Conservation (phyloP, 2,113 vertebrate species). For the Scophthalmus maximus region DNA sequence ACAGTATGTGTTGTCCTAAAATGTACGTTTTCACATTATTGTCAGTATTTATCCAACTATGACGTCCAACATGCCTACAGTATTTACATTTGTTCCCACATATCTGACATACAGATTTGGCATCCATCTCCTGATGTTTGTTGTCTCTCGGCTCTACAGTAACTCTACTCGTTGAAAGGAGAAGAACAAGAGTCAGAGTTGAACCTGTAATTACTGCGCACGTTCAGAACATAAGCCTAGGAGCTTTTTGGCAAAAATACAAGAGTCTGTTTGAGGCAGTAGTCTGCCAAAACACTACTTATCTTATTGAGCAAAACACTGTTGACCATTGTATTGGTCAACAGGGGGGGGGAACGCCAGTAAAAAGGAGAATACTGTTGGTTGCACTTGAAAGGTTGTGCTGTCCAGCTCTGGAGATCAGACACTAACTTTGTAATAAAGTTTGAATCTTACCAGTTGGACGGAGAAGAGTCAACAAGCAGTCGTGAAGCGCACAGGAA, state of each 20-base stretch:
- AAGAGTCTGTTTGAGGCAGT: not conserved
- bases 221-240: slow-evolving; percentile 5
- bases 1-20: not conserved
- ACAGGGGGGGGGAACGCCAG: not conserved
- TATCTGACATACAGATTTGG: not conserved
- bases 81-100: slow-evolving; percentile 1
- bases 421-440: not conserved
- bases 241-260: slow-evolving; percentile 17
- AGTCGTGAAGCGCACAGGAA: slow-evolving; percentile 61
- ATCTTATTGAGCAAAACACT: slow-evolving; percentile 1
- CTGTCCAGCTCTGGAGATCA: slow-evolving; percentile 24
- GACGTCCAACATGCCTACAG: not conserved
- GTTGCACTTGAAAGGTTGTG: slow-evolving; percentile 29
- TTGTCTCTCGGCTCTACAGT: slow-evolving; percentile 3
- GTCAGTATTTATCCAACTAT: not conserved
- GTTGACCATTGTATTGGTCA: slow-evolving; percentile 17
- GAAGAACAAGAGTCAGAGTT: slow-evolving; percentile 2
- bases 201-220: slow-evolving; percentile 27
- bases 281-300: not conserved
- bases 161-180: slow-evolving; percentile 9
- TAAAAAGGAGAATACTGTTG: slow-evolving; percentile 9
- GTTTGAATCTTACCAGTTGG: not conserved
- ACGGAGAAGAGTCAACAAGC: not conserved
- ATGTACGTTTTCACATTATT: not conserved
- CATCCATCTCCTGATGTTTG: slow-evolving; percentile 19